phyloP scores from a whole-genome alignment of 2,113 vertebrate species.

The Dascyllus trimaculatus region DNA sequence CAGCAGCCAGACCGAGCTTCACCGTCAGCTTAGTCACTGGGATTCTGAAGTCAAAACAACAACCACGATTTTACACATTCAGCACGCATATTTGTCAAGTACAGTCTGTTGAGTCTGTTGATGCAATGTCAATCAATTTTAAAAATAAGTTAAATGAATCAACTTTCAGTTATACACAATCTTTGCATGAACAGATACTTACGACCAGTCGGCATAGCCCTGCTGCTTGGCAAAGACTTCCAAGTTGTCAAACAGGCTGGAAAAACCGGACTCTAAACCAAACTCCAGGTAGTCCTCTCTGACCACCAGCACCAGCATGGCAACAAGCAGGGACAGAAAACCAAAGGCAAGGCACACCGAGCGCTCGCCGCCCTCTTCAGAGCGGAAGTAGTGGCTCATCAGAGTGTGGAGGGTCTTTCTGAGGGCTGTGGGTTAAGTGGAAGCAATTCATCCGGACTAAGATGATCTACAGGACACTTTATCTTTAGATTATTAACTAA shows the following conservation, averaged over 20 bases:
- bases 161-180: background rate
- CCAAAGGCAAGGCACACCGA: conserved; percentile 94
- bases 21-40: conserved; percentile 89
- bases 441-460: background rate
- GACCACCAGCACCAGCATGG: conserved; percentile 92
- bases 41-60: conserved; percentile 78
- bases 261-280: conserved; percentile 92
- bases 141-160: background rate
- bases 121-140: background rate
- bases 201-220: conserved; percentile 92
- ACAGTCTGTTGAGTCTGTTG: too few species aligned
- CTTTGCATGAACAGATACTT: conserved; percentile 75
- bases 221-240: conserved; percentile 88
- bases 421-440: conserved; percentile 74
- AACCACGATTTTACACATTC: background rate
- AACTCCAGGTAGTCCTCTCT: conserved; percentile 94
- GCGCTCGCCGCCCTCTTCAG: conserved; percentile 93
- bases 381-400: conserved; percentile 92
- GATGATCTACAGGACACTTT: too few species aligned
- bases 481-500: background rate
- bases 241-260: conserved; percentile 86
- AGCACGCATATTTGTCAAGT: too few species aligned
- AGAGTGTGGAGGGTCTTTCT: conserved; percentile 91
- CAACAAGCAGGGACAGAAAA: conserved; percentile 92
- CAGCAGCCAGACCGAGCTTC: conserved; percentile 88